Evolutionary conservation across 2,888 invertebrate genomes (phyloP).

Genomic region (Temnothorax rugatulus): DNA sequence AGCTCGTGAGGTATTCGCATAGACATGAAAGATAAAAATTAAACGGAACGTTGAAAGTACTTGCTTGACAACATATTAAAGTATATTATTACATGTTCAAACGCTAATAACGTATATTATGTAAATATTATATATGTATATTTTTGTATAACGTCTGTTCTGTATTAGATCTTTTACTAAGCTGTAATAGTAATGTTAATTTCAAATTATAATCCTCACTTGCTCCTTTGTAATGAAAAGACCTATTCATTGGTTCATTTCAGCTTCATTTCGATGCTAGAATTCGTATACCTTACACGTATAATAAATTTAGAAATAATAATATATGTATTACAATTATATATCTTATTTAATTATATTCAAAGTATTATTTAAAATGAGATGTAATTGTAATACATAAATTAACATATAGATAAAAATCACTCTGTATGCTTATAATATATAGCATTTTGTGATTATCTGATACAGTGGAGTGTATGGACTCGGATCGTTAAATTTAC

Average conservation of each 20-base stretch:
- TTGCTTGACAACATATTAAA: constrained; percentile 37
- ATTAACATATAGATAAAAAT: background rate
- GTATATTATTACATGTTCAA: background rate
- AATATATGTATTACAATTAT: background rate
- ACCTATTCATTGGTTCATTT: background rate
- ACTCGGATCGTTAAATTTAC: constrained; percentile 92
- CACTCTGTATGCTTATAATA: background rate
- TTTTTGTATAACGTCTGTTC: background rate
- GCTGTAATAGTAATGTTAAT: background rate
- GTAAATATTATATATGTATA: background rate
- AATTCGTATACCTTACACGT: background rate
- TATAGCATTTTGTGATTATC: constrained; percentile 53
- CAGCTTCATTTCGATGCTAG: background rate
- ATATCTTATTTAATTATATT: background rate
- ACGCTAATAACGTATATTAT: background rate
- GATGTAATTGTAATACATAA: background rate
- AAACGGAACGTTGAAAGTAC: constrained; percentile 13
- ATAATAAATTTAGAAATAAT: background rate
- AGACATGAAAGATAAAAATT: background rate
- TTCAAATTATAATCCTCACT: constrained; percentile 1
- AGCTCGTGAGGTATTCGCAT: constrained; percentile 89
- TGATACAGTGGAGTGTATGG: constrained; percentile 92
- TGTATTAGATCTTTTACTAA: constrained; percentile 13
- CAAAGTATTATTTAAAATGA: background rate
- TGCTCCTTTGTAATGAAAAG: background rate